Evolutionary conservation across 2,888 invertebrate species (phyloP).

Genomic region (Drosophila austrosaltans): DNA sequence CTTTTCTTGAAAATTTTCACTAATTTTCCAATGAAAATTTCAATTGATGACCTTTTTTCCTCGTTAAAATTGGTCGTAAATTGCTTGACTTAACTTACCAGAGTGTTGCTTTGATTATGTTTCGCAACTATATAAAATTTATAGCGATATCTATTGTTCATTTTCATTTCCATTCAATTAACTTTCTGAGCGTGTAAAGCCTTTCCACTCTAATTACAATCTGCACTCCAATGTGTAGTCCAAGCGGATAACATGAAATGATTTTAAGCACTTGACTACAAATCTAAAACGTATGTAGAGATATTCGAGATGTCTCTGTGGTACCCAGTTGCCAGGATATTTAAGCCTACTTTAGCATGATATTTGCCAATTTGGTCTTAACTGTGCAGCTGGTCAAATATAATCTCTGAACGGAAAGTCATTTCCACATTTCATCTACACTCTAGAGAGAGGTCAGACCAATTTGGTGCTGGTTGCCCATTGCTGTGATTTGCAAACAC

Average conservation of each 20-base stretch:
- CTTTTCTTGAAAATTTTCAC: no score
- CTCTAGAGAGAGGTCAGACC: background rate
- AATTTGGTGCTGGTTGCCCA: background rate
- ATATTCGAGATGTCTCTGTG: background rate
- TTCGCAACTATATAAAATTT: no score
- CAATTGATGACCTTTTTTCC: no score
- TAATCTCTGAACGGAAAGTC: background rate
- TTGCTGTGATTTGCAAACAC: slow-evolving; percentile 44
- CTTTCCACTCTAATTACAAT: no score
- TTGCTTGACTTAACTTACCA: no score
- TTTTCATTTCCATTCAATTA: no score
- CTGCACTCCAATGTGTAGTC: no score
- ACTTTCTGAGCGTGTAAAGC: no score
- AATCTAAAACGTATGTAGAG: background rate
- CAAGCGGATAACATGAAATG: background rate
- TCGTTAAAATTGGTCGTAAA: no score
- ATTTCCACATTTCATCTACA: background rate
- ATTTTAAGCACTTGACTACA: background rate
- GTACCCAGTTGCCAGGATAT: background rate
- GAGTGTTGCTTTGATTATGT: no score
- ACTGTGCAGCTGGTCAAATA: slow-evolving; percentile 15
- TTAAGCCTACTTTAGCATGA: slow-evolving; percentile 8
- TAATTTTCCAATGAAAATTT: no score
- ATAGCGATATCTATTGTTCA: no score
- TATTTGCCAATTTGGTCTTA: slow-evolving; percentile 28